A percentile compares a stretch with the other conserved stretches of the same genome.
These are phyloP conservation scores for Rhabdomys dilectus DNA, from an alignment of 2,113 vertebrate species.

Conservation along the genomic window DNA sequence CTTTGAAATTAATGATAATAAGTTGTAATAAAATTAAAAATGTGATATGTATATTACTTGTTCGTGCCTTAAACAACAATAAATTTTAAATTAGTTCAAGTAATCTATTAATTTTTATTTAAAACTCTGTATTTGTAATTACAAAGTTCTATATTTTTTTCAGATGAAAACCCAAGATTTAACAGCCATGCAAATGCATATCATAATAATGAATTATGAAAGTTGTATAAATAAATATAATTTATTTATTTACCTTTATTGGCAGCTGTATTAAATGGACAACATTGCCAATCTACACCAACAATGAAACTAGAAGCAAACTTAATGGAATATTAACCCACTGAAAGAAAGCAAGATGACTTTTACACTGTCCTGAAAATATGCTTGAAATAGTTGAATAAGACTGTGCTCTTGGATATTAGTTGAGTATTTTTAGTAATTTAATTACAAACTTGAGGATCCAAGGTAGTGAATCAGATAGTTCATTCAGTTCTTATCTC, in stretches of 20 bases:
- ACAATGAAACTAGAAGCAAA: background rate
- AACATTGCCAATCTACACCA: background rate
- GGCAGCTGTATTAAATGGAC: background rate
- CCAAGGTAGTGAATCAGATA: background rate
- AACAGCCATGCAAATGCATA: background rate
- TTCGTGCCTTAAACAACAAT: background rate
- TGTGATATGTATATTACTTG: background rate
- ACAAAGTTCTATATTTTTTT: background rate
- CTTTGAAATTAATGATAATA: background rate
- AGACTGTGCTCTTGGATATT: background rate
- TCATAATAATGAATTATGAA: background rate
- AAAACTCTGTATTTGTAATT: background rate
- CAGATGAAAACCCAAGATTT: background rate
- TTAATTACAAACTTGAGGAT: background rate
- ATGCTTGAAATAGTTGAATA: background rate
- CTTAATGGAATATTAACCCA: background rate
- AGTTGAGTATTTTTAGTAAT: background rate
- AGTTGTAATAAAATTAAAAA: background rate
- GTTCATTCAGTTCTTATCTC: background rate
- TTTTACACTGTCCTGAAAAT: background rate
- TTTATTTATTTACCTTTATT: background rate
- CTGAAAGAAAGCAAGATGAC: background rate
- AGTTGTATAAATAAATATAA: background rate
- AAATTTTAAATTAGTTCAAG: background rate
- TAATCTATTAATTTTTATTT: background rate